Base-by-base conservation (phyloP, 2,113 vertebrate genomes). In the Brienomyrus longianalis region DNA sequence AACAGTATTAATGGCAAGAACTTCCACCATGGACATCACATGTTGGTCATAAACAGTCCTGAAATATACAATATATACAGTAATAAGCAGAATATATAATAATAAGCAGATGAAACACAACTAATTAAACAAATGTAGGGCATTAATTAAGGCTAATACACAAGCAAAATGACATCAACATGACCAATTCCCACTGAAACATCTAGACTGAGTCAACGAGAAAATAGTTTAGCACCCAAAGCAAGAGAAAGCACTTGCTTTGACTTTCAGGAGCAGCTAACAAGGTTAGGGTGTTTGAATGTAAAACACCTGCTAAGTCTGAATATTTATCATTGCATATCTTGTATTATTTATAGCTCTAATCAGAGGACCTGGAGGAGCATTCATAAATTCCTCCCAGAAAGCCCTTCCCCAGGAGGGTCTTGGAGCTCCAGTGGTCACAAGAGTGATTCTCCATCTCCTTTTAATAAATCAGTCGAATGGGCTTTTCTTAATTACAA, bases 251-350 rank as follows among this genome's bases (percentile, higher is more conserved):
- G 85, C 51, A 50, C 51, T 54, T 87, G 51, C 51, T 56, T 87
- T 54, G 85, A 87, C 85, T 87, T 87, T 54, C 85, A 87, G 85
- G 17, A 54, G 27, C 2, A 17, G 35, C 85, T 87, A 87, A 87
- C 51, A 87, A 54, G 85, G 85, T 87, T 87, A 87, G 50, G n/a
- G 27, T 19, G 51, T 56, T 87, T 54, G 85, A 87, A 87, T 87
- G 85, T 87, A 87, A 87, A 87, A 87, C 85, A 87, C 85, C 85
- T 87, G 85, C 85, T 87, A 87, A 56, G n/a, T 87, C 50, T 87
- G 85, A 87, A 87, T 87, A 87, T 87, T 87, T 87, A 87, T 87
- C 85, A 87, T 87, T 87, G 85, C 85, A 54, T 87, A 87, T 31
- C 31, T 31, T 54, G 51, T 87, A 87, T 87, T 87, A 87, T 87